Base-by-base conservation (phyloP, 2,113 vertebrate species). In the Megaleporinus macrocephalus region DNA sequence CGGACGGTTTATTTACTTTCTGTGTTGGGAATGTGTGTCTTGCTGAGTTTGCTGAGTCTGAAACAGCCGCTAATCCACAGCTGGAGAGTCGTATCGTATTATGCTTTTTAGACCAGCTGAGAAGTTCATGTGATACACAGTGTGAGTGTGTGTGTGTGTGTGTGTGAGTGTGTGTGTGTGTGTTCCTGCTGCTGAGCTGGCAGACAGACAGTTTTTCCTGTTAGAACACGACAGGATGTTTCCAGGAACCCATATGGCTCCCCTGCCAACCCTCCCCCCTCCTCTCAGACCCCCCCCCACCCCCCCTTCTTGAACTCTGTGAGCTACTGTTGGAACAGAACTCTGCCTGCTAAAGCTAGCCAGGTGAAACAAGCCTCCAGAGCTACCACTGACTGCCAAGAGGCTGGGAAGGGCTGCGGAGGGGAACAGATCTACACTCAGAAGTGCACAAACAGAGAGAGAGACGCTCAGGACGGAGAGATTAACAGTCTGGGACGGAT, bases 221-320 rank as follows among this genome's bases (percentile, higher is more conserved):
- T 82, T 84, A 77, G 76, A 80, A 82, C 77, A 70, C 33, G 36
- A 74, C 74, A 77, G 79, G 81, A 83, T 55, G 68, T 80, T 87
- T 87, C 86, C 86, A 78, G 82, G 86, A 87, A 85, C 55, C 72
- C 41, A 73, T 70, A 84, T 61, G 41, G 9, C 71, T 27, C 27
- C 24, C 11, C 10, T 36, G 65, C 24, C 57, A 76, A 24, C 26
- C 11, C 30, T 5, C 36, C n/a, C n/a, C n/a, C n/a, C n/a, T n/a
- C n/a, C n/a, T n/a, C n/a, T n/a, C 30, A 78, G 66, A 30, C 57
- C 59, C 63, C 41, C 57, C 75, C 9, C 51, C 73, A 33, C 29
- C 27, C 55, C 49, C 72, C 41, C 68, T 49, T 41, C 49, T 16
- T 75, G 72, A 75, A 73, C 47, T 71, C 72, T 68, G 61, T 62